Base-by-base conservation (phyloP, 2,888 invertebrate species). In the Scaptomyza polygonia region DNA sequence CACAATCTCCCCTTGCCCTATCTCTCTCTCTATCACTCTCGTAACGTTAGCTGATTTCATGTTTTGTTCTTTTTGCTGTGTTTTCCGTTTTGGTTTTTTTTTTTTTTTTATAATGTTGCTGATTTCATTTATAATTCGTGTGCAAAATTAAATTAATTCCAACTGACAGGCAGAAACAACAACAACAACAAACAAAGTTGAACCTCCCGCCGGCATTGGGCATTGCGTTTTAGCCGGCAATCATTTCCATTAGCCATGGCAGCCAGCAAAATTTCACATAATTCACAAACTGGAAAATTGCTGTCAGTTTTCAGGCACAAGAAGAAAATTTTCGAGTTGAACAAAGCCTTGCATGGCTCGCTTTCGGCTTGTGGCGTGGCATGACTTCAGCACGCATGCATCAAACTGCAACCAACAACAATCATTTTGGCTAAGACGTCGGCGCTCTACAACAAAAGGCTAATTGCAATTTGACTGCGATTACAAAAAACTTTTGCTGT, bases 81-180 rank as follows among this genome's bases (percentile, higher is more conserved):
- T 44, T 4, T 56, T 49, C 34, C 34, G 7, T 34, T n/a, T 34
- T 34, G 0, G 12, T 34, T 48, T 67, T 69, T 67, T n/a, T 34
- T 5, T 34, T 34, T 48, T 69, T 69, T 67, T 66, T 65, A 51
- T 49, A 57, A 58, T 55, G 47, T 62, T 70, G 83, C 72, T 71
- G 79, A 85, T 86, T 84, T 84, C 85, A 76, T 84, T 85, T 84
- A 87, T 85, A 84, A 87, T 84, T 84, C 85, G 84, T 85, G 82
- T 82, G 82, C 82, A 86, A 86, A 82, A 82, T 82, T 82, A 86
- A 82, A 82, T 82, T 82, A 82, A 82, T 86, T 74, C 81, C 86
- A 86, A 83, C 86, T 82, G 82, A 82, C 86, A 82, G 81, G 59
- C 83, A 59, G 43, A 58, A 71, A 44, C 61, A 56, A 66, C 54